phyloP scores from a whole-genome alignment of 1,140 invertebrate species.

The Gryllus bimaculatus region DNA sequence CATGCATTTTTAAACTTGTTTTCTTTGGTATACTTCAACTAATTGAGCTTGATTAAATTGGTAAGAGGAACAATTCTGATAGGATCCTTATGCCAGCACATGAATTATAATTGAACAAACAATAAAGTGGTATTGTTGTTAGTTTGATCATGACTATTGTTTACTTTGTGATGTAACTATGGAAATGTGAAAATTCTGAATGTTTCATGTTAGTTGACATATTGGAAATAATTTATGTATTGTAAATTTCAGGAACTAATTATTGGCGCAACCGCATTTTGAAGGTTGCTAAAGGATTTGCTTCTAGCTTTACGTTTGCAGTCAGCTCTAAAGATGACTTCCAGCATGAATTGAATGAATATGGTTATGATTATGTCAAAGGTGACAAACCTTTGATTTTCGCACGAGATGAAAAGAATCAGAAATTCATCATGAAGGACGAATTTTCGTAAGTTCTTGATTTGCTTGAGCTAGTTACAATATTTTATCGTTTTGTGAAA shows the following conservation, averaged over 20 bases:
- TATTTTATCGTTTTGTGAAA: background rate
- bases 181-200: no score
- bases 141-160: no score
- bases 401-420: conserved; percentile 67
- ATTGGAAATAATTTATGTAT: conserved; percentile 2
- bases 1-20: no score
- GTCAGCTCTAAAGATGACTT: conserved; percentile 88
- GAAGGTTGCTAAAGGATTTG: conserved; percentile 85
- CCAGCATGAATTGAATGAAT: conserved; percentile 88
- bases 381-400: conserved; percentile 84
- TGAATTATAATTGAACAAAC: no score
- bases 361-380: conserved; percentile 77
- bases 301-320: conserved; percentile 72
- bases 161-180: no score
- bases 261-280: conserved; percentile 97
- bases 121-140: no score
- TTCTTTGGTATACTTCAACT: no score
- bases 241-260: conserved; percentile 66
- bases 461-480: conserved; percentile 10
- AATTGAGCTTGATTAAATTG: no score
- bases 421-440: conserved; percentile 83
- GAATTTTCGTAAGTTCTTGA: conserved; percentile 67
- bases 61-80: no score
- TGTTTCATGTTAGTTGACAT: background rate
- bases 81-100: no score